These are phyloP conservation scores for Drosophila barbarae DNA, from an alignment of 2,888 invertebrate genomes.

Conservation along the genomic window DNA sequence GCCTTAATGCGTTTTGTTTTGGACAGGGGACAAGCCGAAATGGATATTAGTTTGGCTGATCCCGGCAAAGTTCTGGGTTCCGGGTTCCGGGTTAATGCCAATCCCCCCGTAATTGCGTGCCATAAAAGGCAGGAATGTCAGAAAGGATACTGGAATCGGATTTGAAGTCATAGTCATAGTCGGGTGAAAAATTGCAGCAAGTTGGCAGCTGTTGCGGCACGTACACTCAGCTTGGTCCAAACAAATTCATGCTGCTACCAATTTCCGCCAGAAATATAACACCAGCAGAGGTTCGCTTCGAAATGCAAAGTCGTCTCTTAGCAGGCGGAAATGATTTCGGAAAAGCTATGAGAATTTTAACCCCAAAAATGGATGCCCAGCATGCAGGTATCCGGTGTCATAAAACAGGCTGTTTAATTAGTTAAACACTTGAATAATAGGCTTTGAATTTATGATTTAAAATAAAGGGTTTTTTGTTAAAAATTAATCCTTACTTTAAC, in stretches of 20 bases:
- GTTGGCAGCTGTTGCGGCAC: constrained; percentile 40
- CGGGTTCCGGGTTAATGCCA: constrained; percentile 20
- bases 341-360: constrained; percentile 2
- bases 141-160: constrained; percentile 1
- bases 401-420: constrained; percentile 1
- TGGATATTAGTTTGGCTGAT: constrained; percentile 65
- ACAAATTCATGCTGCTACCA: constrained; percentile 24
- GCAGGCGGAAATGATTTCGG: constrained; percentile 23
- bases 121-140: constrained; percentile 11
- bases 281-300: constrained; percentile 13
- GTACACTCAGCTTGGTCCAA: constrained; percentile 3
- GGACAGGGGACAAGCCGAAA: constrained; percentile 49
- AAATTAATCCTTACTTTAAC: background rate
- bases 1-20: constrained; percentile 73
- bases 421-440: constrained; percentile 7
- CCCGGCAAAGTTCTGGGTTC: constrained; percentile 16
- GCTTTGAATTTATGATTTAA: background rate
- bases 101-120: constrained; percentile 31
- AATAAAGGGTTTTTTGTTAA: background rate
- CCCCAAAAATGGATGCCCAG: constrained; percentile 5
- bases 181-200: constrained; percentile 39
- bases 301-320: constrained; percentile 13
- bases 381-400: background rate
- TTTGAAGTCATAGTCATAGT: constrained; percentile 6
- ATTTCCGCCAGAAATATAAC: constrained; percentile 38